These are phyloP conservation scores for Zelleria hepariella DNA, from an alignment of 2,888 invertebrate species.

Conservation along the genomic window DNA sequence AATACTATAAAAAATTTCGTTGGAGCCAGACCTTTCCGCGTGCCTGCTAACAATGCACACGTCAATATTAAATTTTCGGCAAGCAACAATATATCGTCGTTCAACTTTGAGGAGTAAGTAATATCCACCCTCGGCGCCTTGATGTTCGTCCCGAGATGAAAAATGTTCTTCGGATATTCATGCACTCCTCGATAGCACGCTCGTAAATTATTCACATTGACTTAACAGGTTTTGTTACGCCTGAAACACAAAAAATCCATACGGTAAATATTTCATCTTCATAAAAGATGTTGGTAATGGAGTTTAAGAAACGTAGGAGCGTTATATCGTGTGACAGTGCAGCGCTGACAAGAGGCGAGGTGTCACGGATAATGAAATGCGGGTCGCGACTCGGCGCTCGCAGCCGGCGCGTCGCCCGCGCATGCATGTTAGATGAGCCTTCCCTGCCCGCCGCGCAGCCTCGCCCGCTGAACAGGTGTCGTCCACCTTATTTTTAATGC, in stretches of 20 bases:
- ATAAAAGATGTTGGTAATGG: not conserved
- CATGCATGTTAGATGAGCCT: constrained; percentile 53
- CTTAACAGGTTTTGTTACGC: constrained; percentile 3
- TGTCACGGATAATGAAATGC: constrained; percentile 33
- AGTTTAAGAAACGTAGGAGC: not conserved
- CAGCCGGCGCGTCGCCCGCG: constrained; percentile 21
- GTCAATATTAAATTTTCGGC: constrained; percentile 53
- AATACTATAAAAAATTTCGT: constrained; percentile 53
- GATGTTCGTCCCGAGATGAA: constrained; percentile 42
- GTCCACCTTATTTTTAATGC: constrained; percentile 43
- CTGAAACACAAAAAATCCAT: not conserved
- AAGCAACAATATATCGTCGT: constrained; percentile 50
- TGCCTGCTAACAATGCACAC: constrained; percentile 46
- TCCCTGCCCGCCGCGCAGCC: constrained; percentile 13
- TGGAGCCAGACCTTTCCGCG: constrained; percentile 27
- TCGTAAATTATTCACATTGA: constrained; percentile 46
- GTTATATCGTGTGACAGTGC: not conserved
- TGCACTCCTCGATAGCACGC: constrained; percentile 32
- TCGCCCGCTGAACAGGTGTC: constrained; percentile 38
- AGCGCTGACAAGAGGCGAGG: not conserved
- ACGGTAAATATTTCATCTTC: not conserved
- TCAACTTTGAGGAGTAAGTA: constrained; percentile 54
- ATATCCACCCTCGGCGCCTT: constrained; percentile 38
- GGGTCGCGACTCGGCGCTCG: too few species aligned
- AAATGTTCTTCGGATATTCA: constrained; percentile 53